Evolutionary conservation across 2,888 invertebrate genomes (phyloP).

Genomic region (Cerastis rubricosa): DNA sequence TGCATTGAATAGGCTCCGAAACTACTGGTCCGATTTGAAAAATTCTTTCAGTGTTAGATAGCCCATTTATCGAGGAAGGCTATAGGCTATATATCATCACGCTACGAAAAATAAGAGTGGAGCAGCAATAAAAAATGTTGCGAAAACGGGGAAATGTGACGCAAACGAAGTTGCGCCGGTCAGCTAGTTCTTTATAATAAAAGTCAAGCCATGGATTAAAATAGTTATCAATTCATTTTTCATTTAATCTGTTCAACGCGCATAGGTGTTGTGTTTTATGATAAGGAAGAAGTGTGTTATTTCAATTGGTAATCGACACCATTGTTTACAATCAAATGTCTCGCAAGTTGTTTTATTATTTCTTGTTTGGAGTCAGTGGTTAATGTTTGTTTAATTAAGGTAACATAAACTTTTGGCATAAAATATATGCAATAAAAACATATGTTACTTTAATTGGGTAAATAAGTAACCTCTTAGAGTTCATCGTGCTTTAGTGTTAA

Average conservation of each 20-base stretch:
- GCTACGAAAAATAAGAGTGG: no score
- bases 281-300: slow-evolving; percentile 17
- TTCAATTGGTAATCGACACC: slow-evolving; percentile 20
- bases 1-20: no score
- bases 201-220: no score
- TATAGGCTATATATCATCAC: no score
- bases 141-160: no score
- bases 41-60: no score
- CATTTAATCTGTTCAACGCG: slow-evolving; percentile 13
- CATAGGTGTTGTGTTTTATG: neutral
- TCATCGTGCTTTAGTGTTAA: neutral
- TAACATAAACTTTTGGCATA: neutral
- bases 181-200: slow-evolving; percentile 13
- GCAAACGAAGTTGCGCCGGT: no score
- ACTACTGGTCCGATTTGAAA: no score
- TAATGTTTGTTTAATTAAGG: neutral
- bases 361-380: neutral
- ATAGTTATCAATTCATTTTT: slow-evolving; percentile 29
- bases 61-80: no score
- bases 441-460: neutral
- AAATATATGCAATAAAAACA: neutral
- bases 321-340: slow-evolving; percentile 37
- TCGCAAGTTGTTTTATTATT: slow-evolving; percentile 4
- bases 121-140: no score
- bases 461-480: neutral